Base-by-base conservation (phyloP, 2,888 invertebrate genomes). In the Drosophila anceps region DNA sequence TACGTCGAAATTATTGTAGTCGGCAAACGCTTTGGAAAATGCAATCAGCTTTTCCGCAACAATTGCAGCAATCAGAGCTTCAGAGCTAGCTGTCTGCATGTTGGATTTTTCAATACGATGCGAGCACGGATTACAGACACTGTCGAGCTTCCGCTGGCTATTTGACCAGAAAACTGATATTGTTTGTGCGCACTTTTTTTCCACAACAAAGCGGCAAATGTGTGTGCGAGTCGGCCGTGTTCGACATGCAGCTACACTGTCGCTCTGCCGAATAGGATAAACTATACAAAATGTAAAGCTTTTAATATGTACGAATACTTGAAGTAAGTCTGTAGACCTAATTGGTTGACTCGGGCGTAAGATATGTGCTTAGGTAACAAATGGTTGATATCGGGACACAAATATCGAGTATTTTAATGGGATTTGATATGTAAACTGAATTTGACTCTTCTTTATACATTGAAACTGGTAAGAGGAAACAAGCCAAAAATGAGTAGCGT, bases 1-100 rank as follows among this genome's bases (percentile, higher is more conserved):
- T 78, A 65, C 55, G 46, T 58, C n/a, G 54, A 68, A 76, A 80
- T 58, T 78, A 64, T 64, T 61, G 66, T 51, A 41, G 57, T 20
- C 51, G 55, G 31, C 18, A 44, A 44, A 54, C 41, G 57, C 41
- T 31, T 64, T 64, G 65, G 29, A 44, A 67, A 69, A 48, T 59
- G 58, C 64, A 74, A 63, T 73, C 59, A 54, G 59, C 43, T 39
- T 57, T 68, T 33, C 18, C 46, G 44, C 51, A 43, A 13, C 33
- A 29, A 8, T 15, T 33, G 27, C 62, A 18, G 39, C 37, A 33
- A 27, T 33, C 13, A 33, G 54, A 31, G 50, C n/a, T n/a, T n/a
- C n/a, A n/a, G n/a, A n/a, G n/a, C n/a, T n/a, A n/a, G n/a, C 15
- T 50, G 50, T 15, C 18, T 43, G n/a, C 57, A 12, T 24, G 33